Conservation (phyloP, 2,888 invertebrate species). For the Apantesis nais region DNA sequence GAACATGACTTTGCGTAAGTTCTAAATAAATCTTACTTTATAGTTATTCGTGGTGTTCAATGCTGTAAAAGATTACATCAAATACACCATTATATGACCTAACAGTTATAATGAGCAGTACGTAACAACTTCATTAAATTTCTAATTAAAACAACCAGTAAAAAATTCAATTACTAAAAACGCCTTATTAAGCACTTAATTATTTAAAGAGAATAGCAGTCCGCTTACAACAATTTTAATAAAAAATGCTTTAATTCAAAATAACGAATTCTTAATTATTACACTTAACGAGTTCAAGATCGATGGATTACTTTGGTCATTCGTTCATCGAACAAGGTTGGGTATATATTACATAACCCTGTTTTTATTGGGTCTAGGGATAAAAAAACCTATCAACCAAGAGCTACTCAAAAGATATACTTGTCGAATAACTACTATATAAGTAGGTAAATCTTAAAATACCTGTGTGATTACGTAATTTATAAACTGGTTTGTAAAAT, state of each 20-base stretch:
- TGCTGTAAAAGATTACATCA: neutral
- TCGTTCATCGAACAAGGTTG: neutral
- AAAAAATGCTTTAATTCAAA: neutral
- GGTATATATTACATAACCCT: neutral
- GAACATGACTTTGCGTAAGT: constrained; percentile 50
- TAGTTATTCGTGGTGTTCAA: neutral
- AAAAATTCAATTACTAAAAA: neutral
- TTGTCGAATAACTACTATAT: neutral
- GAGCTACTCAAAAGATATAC: neutral
- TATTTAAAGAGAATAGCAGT: neutral
- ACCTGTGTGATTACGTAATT: neutral
- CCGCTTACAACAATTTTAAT: neutral
- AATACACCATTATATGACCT: neutral
- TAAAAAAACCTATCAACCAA: neutral
- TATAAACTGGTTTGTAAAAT: neutral
- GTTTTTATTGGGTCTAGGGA: neutral
- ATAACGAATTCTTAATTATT: neutral
- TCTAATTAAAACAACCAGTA: neutral
- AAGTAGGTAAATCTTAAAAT: neutral
- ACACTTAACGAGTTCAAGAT: neutral
- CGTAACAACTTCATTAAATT: neutral
- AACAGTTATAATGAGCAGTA: neutral
- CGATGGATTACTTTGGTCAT: neutral
- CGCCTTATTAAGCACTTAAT: neutral
- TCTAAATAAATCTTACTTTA: neutral